Evolutionary conservation across 2,797 vertebrate genomes (phyloP).

Genomic region (Pseudomugil gertrudae): DNA sequence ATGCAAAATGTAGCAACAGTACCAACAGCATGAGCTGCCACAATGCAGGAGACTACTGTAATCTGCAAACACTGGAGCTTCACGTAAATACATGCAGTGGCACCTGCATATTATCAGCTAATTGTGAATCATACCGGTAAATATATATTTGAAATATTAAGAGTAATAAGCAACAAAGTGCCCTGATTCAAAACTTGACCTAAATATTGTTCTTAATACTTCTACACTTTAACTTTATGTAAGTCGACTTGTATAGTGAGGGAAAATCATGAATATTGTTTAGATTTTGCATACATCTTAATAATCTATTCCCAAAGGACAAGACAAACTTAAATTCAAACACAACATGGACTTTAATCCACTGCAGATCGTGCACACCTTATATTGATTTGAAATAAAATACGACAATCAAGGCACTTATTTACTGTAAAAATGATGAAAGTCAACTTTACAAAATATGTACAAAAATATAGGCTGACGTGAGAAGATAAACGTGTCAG

Average conservation of each 20-base stretch:
- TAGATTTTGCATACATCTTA: background rate
- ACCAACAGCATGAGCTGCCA: conserved; percentile 26
- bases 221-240: conserved; percentile 32
- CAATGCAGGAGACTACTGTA: conserved; percentile 14
- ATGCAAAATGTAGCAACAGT: conserved; percentile 20
- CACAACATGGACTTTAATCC: conserved; percentile 4
- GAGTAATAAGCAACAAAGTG: conserved; percentile 24
- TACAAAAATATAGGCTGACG: background rate
- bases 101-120: conserved; percentile 43
- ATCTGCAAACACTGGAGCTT: conserved; percentile 32
- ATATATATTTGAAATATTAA: conserved; percentile 32
- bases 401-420: conserved; percentile 4
- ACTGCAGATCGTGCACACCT: background rate
- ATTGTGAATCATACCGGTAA: conserved; percentile 11
- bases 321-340: background rate
- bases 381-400: conserved; percentile 23
- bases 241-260: conserved; percentile 9
- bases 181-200: conserved; percentile 16
- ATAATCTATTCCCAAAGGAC: conserved; percentile 2
- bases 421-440: conserved; percentile 19
- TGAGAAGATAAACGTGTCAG: conserved; percentile 27
- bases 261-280: background rate
- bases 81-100: conserved; percentile 22
- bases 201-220: conserved; percentile 16
- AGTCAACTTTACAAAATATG: conserved; percentile 40